Evolutionary conservation across 2,888 invertebrate species (phyloP), one percentile per base, ranked within the genome.

Genomic region (Watsonalla binaria): DNA sequence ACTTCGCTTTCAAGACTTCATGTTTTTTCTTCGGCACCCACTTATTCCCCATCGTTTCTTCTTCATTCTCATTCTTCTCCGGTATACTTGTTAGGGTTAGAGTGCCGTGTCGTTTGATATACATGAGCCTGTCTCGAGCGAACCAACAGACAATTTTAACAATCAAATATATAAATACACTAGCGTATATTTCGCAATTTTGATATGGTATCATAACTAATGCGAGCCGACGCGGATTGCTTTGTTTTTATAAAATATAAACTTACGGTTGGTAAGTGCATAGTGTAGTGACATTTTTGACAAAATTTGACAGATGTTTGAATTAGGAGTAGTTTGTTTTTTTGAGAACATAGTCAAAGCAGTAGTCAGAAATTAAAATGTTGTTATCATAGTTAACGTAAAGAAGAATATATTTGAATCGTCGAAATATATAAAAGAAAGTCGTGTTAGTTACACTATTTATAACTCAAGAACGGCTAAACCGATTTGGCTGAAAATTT

Each of bases 21-120:
- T 90, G 90, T 58, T 87, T 89, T 51, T 89, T 89, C 64, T 89
- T 90, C 0, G 90, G 84, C 24, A 90, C 87, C 89, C 89, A 90
- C 76, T 86, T 87, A 6, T 57, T 65, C 0, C 68, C 53, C 0
- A 63, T 56, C 5, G 61, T 61, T 6, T 83, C 82, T 0, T 79
- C 81, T 14, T 78, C 80, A 0, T 51, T 65, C 45, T 86, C 87
- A 14, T 72, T 75, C 2, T 68, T 72, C 58, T 88, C 90, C 0
- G 86, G 83, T 45, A 86, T 87, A 54, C 83, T 83, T 0, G 74
- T 77, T 7, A 89, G 57, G 0, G 65, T 72, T 0, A 65, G 42
- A 8, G 42, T 42, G 9, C 5, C 59, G 2, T 64, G 64, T 51
- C 74, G 74, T 53, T 75, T 81, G 35, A 69, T 76, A 65, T 76